Evolutionary conservation across 2,113 vertebrate species (phyloP).

Genomic region (Rutilus rutilus): DNA sequence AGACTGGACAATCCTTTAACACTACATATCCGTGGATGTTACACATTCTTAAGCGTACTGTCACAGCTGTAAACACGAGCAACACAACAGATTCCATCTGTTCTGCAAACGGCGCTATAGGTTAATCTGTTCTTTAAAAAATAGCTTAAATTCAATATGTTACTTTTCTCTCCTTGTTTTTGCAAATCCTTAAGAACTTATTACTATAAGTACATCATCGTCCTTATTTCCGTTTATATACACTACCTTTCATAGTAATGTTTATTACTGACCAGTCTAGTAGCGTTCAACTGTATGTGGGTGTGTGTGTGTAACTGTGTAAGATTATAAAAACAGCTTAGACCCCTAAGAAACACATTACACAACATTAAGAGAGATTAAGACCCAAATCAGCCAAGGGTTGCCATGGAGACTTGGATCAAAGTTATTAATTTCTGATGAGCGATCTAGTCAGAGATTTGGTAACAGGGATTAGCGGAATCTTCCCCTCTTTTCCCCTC

Average conservation of each 20-base stretch:
- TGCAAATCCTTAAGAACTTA: conserved; percentile 11
- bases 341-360: conserved; percentile 61
- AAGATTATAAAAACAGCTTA: conserved; percentile 42
- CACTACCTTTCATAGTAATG: not conserved
- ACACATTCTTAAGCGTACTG: not conserved
- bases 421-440: conserved; percentile 60
- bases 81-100: conserved; percentile 7
- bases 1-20: conserved; percentile 13
- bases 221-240: not conserved
- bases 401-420: conserved; percentile 56
- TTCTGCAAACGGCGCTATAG: not conserved
- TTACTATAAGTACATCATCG: not conserved
- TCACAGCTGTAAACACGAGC: not conserved
- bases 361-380: conserved; percentile 67
- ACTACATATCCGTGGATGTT: not conserved
- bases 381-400: conserved; percentile 49
- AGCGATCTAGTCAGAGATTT: conserved; percentile 60
- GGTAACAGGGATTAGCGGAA: conserved; percentile 59
- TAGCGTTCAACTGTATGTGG: not conserved
- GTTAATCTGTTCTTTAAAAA: conserved; percentile 35
- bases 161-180: not conserved
- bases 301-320: conserved; percentile 7
- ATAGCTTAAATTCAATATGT: conserved; percentile 14
- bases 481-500: conserved; percentile 17
- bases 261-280: conserved; percentile 12